Conservation (phyloP, 53 echinoderm and acorn worm genomes). For the Paracentrotus lividus region DNA sequence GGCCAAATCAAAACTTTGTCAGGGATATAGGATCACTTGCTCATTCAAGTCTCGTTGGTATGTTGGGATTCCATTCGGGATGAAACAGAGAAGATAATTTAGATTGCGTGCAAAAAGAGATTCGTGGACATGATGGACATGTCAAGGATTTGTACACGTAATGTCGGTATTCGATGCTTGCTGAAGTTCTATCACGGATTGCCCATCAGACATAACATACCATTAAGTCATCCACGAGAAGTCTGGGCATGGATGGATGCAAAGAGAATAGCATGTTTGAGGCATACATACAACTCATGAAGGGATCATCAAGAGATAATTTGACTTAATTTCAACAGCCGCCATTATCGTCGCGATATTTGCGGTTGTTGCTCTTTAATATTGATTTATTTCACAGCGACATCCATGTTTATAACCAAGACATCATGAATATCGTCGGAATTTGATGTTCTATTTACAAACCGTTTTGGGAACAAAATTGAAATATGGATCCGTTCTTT, state of each 20-base stretch:
- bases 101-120: slow-evolving; percentile 3
- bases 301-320: too few relatives aligned
- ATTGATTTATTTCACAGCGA: too few relatives aligned
- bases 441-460: too few relatives aligned
- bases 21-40: background rate
- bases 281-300: too few relatives aligned
- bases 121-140: too few relatives aligned
- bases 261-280: background rate
- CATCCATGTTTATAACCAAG: too few relatives aligned
- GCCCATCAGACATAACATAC: background rate
- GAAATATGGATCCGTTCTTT: too few relatives aligned
- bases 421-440: too few relatives aligned
- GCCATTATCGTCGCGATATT: too few relatives aligned
- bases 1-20: background rate
- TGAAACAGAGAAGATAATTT: background rate
- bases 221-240: background rate
- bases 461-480: too few relatives aligned
- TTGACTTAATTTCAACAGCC: too few relatives aligned
- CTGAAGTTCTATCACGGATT: background rate
- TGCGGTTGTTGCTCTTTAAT: too few relatives aligned
- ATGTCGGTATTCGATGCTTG: background rate
- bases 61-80: background rate
- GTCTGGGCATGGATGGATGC: background rate
- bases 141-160: background rate
- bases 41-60: background rate